phyloP scores from a whole-genome alignment of 2,113 vertebrate species.

The Spea bombifrons region DNA sequence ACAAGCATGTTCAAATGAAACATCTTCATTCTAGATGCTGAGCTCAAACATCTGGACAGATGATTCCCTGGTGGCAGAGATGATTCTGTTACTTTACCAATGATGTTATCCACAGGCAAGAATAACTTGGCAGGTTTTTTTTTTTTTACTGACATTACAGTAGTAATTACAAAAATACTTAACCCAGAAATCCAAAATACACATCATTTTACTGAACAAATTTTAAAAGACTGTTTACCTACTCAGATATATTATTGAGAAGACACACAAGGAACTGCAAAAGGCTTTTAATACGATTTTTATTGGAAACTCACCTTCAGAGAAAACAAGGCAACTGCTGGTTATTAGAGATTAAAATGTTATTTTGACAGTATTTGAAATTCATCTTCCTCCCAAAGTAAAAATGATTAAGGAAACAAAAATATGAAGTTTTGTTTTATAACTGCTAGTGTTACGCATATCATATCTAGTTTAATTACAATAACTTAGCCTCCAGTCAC shows the following conservation, averaged over 20 bases:
- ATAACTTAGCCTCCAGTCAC: conserved; percentile 26
- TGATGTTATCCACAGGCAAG: too few relatives aligned
- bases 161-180: too few relatives aligned
- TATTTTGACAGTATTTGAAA: neutral
- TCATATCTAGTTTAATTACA: conserved; percentile 7
- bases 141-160: too few relatives aligned
- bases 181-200: too few relatives aligned
- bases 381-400: conserved; percentile 6
- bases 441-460: conserved; percentile 30
- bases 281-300: conserved; percentile 26
- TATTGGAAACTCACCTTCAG: conserved; percentile 31
- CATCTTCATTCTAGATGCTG: too few relatives aligned
- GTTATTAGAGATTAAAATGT: conserved; percentile 13
- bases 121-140: too few relatives aligned
- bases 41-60: too few relatives aligned
- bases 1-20: too few relatives aligned
- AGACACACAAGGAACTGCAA: neutral
- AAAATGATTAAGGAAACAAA: conserved; percentile 5
- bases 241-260: neutral
- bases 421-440: neutral
- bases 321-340: conserved; percentile 5
- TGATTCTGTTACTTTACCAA: too few relatives aligned
- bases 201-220: too few relatives aligned
- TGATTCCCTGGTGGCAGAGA: too few relatives aligned
- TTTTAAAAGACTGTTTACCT: too few relatives aligned